Evolutionary conservation across 2,113 vertebrate genomes (phyloP).

Genomic region (Hymenochirus boettgeri): DNA sequence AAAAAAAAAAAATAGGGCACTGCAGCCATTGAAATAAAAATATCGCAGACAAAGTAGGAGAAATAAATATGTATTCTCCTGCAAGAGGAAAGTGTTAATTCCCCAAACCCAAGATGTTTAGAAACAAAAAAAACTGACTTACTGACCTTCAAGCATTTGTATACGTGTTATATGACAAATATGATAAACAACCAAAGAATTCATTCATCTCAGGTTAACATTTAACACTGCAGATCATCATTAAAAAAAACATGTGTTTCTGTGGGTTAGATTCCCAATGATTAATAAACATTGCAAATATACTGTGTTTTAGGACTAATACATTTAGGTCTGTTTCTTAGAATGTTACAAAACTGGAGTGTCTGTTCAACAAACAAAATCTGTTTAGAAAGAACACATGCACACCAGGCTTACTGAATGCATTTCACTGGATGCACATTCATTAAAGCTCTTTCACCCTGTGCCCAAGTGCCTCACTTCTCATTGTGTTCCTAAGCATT

Average conservation of each 20-base stretch:
- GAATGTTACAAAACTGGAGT: constrained; percentile 28
- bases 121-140: background rate
- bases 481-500: constrained; percentile 48
- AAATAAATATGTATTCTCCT: too few relatives aligned
- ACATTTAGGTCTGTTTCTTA: constrained; percentile 17
- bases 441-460: constrained; percentile 41
- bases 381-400: constrained; percentile 43
- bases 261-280: background rate
- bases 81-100: too few relatives aligned
- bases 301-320: background rate
- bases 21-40: too few relatives aligned
- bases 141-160: too few relatives aligned
- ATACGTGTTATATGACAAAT: too few relatives aligned
- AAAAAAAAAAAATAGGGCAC: too few relatives aligned
- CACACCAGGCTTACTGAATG: constrained; percentile 51
- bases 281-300: constrained; percentile 14
- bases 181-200: too few relatives aligned
- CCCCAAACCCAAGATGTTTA: too few relatives aligned
- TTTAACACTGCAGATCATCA: background rate
- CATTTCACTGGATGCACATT: constrained; percentile 46
- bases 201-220: background rate
- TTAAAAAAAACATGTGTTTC: too few relatives aligned
- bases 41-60: too few relatives aligned
- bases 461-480: constrained; percentile 44
- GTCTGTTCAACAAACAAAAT: constrained; percentile 50